Evolutionary conservation across 2,113 vertebrate species (phyloP), one percentile per base, ranked within the genome.

Genomic region (Psammodynastes pulverulentus): DNA sequence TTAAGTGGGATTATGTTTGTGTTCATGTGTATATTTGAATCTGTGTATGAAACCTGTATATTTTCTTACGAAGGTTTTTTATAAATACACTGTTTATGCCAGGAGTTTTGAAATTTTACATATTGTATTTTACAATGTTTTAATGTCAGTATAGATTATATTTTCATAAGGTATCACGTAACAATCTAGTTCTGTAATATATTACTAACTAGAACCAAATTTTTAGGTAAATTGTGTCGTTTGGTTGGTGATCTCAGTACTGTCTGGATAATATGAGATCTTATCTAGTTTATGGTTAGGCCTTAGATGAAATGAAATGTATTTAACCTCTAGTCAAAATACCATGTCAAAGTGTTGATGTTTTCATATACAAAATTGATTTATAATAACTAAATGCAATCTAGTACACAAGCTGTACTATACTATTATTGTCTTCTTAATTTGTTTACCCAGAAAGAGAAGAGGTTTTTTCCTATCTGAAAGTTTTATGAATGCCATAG

Each of bases 11-110:
- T 43, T 87, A 51, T 51, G 17, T 29, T 49, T 52, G 48, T 87
- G 5, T 51, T 4, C 9, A 8, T 52, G 48, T 87, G 48, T 87
- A 51, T 51, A 51, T 52, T 87, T 87, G 29, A 89, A 93, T 5
- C 86, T 89, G 87, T 0, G 0, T 92, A 92, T 67, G 0, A 0
- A 39, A 15, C 88, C 17, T 94, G 58, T 94, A 94, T 39, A 34
- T 96, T 95, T 93, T 72, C 86, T 93, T 92, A 92, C 17, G 91
- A 51, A 87, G 93, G 0, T 95, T 93, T 92, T n/a, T 95, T 95
- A 54, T 53, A 24, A 85, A 29, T 88, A 12, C 93, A 72, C 39
- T 91, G 10, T 46, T 46, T 46, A 94, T 0, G 0, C 13, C 13
- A 45, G 34, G 45, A 45, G n/a, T 7, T 92, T 12, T 95, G 52